These are phyloP conservation scores for Suncus etruscus DNA, from an alignment of 2,113 vertebrate species.

Conservation along the genomic window DNA sequence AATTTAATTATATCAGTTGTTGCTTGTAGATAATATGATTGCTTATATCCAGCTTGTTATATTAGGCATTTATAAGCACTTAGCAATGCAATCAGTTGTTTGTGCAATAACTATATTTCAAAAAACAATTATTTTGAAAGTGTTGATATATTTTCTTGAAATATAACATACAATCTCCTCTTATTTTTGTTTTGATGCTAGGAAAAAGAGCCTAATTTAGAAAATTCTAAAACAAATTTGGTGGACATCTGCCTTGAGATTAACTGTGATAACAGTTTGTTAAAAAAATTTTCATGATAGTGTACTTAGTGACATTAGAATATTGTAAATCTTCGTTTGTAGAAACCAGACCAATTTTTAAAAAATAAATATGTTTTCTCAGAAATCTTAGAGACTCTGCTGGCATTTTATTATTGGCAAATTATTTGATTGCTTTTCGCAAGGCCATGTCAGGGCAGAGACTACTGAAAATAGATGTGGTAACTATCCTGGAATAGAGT, in stretches of 20 bases:
- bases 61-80: slow-evolving; percentile 68
- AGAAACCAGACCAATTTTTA: slow-evolving; percentile 41
- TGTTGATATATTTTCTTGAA: slow-evolving; percentile 51
- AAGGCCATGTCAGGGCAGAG: not conserved
- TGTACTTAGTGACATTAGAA: slow-evolving; percentile 21
- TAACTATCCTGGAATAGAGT: slow-evolving; percentile 26
- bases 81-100: slow-evolving; percentile 71
- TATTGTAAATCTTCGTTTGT: not conserved
- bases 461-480: slow-evolving; percentile 52
- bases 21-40: slow-evolving; percentile 70
- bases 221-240: slow-evolving; percentile 60
- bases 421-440: slow-evolving; percentile 32
- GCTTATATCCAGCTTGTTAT: slow-evolving; percentile 68
- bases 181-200: slow-evolving; percentile 38
- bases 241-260: slow-evolving; percentile 52
- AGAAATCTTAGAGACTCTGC: not conserved
- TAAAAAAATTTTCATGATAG: slow-evolving; percentile 42
- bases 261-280: slow-evolving; percentile 40
- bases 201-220: slow-evolving; percentile 9
- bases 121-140: slow-evolving; percentile 72
- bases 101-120: slow-evolving; percentile 71
- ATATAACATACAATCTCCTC: slow-evolving; percentile 11
- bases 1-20: slow-evolving; percentile 74
- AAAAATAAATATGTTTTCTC: slow-evolving; percentile 24
- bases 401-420: slow-evolving; percentile 37